These are phyloP conservation scores for Clarias platycephalus DNA, from an alignment of 2,797 vertebrate species.

Conservation along the genomic window DNA sequence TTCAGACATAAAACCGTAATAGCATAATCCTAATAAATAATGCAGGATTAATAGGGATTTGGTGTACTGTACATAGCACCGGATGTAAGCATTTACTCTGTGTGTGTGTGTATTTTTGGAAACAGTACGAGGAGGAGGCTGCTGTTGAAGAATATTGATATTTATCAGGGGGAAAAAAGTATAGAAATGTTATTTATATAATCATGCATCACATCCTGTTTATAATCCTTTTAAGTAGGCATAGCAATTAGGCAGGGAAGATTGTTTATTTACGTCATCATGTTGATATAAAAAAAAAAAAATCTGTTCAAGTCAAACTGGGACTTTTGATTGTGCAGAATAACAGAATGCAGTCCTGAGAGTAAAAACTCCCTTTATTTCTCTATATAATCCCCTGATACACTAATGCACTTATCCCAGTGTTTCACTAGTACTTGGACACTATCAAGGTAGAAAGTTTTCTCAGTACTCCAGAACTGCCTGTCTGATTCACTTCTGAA, in stretches of 20 bases:
- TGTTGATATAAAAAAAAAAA: neutral
- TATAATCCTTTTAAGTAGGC: neutral
- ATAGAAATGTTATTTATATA: neutral
- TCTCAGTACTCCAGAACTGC: too few relatives aligned
- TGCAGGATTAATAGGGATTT: neutral
- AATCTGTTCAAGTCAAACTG: neutral
- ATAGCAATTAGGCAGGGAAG: neutral
- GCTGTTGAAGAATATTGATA: neutral
- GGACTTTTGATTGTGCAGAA: too few relatives aligned
- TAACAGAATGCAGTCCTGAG: too few relatives aligned
- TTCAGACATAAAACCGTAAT: neutral
- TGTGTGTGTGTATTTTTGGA: neutral
- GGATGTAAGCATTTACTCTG: neutral
- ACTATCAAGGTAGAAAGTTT: too few relatives aligned
- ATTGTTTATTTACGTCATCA: neutral
- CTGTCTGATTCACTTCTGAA: too few relatives aligned
- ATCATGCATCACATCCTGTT: neutral
- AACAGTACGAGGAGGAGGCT: neutral
- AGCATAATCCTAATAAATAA: neutral
- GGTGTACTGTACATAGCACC: neutral
- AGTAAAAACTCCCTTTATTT: too few relatives aligned
- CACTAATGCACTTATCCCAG: too few relatives aligned
- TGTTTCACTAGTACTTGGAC: too few relatives aligned
- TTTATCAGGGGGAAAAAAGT: neutral
- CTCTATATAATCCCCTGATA: too few relatives aligned